Conservation (phyloP, 2,797 vertebrate species). For the Chelon labrosus region DNA sequence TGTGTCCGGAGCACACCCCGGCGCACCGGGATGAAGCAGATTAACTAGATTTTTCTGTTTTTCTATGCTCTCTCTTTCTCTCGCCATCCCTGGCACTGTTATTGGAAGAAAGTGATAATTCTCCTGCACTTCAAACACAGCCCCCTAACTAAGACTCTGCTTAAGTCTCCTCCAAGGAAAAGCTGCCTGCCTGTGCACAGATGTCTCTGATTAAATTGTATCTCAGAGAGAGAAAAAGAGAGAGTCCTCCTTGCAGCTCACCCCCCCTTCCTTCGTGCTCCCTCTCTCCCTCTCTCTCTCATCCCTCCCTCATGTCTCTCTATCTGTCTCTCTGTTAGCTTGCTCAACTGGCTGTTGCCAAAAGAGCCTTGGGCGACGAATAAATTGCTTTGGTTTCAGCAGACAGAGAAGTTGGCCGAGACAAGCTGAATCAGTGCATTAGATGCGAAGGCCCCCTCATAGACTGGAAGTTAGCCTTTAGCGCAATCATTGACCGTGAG, state of each 20-base stretch:
- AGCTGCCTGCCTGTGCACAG: conserved; percentile 93
- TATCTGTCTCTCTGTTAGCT: conserved; percentile 82
- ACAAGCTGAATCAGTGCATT: conserved; percentile 99
- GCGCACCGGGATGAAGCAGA: conserved; percentile 81
- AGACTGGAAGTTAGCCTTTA: conserved; percentile 99
- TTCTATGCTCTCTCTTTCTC: conserved; percentile 79
- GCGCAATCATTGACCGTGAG: conserved; percentile 98
- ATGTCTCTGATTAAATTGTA: conserved; percentile 99
- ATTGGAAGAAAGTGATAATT: conserved; percentile 91
- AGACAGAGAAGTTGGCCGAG: conserved; percentile 98
- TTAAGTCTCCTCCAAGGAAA: conserved; percentile 88
- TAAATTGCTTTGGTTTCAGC: conserved; percentile 99
- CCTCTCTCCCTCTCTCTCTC: conserved; percentile 37
- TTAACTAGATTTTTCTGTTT: conserved; percentile 81
- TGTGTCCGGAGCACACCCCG: conserved; percentile 74
- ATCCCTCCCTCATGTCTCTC: conserved; percentile 66
- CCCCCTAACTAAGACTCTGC: conserved; percentile 89
- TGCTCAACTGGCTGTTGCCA: conserved; percentile 93
- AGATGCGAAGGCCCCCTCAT: conserved; percentile 94
- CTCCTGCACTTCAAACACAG: conserved; percentile 91
- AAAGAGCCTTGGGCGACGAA: conserved; percentile 97
- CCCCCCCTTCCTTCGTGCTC: conserved; percentile 48
- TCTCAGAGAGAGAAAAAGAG: conserved; percentile 84
- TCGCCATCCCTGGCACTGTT: conserved; percentile 77
- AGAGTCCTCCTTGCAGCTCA: conserved; percentile 82